A percentile compares a stretch with the other conserved stretches of the same genome.
Evolutionary conservation across 2,113 vertebrate species (phyloP).

Genomic region (Lepus timidus): DNA sequence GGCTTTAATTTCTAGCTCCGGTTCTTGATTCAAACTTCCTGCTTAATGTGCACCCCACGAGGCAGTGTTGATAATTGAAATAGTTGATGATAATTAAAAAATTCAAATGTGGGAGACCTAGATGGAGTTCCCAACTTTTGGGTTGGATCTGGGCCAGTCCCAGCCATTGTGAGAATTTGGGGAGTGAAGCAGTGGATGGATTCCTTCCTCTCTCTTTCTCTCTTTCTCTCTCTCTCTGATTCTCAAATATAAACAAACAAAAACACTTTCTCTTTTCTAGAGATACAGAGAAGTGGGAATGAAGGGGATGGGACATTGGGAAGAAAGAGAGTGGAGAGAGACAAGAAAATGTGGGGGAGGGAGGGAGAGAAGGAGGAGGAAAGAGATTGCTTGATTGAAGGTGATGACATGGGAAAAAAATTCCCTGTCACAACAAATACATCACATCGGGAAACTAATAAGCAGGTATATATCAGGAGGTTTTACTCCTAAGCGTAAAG

Average conservation of each 20-base stretch:
- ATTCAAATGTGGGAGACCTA: no score
- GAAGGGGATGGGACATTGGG: not conserved
- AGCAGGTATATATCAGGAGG: not conserved
- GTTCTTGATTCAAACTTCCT: no score
- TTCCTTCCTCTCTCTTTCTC: no score
- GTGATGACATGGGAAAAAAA: not conserved
- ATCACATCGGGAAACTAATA: not conserved
- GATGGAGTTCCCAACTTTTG: no score
- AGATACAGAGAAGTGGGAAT: not conserved
- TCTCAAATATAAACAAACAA: not conserved
- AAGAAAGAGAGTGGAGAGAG: not conserved
- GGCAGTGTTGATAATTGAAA: no score
- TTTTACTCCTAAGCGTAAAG: constrained; percentile 34
- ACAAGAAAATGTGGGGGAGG: not conserved
- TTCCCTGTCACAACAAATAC: not conserved
- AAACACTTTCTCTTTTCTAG: not conserved
- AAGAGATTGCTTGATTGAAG: not conserved
- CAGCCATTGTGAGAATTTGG: no score
- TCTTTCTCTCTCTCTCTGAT: no score
- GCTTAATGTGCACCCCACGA: no score
- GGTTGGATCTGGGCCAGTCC: no score
- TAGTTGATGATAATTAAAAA: no score
- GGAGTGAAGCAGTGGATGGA: no score
- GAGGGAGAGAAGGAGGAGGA: not conserved
- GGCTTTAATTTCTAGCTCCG: no score